A percentile compares a stretch with the other conserved stretches of the same genome.
Evolutionary conservation across 1,140 invertebrate genomes (phyloP).

Genomic region (Lineus longissimus): DNA sequence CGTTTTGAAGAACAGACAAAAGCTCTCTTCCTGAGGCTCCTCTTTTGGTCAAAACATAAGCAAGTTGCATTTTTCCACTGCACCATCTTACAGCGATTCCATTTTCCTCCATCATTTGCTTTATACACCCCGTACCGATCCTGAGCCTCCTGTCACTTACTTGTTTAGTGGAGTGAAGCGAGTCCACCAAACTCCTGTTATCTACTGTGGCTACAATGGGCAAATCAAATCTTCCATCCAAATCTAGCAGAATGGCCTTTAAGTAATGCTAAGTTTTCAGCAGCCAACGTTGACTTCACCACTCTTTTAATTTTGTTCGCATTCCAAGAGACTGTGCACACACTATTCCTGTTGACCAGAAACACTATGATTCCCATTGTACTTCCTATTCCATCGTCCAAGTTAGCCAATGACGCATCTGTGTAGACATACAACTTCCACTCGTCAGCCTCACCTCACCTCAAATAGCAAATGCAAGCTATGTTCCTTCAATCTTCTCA

Average conservation of each 20-base stretch:
- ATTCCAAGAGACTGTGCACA: constrained; percentile 18
- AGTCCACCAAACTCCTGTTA: background rate
- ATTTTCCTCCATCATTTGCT: no score
- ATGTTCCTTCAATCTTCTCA: constrained; percentile 15
- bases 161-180: constrained; percentile 1
- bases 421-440: constrained; percentile 2
- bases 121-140: no score
- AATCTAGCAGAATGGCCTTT: background rate
- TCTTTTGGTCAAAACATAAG: no score
- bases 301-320: constrained; percentile 15
- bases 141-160: no score
- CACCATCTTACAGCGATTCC: no score
- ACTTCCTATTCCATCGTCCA: constrained; percentile 17
- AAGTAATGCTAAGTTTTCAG: constrained; percentile 16
- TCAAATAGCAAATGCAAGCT: constrained; percentile 9
- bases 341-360: constrained; percentile 12
- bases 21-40: no score
- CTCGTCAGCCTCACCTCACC: no score
- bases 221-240: no score
- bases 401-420: constrained; percentile 18
- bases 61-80: no score
- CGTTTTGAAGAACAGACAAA: no score
- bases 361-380: constrained; percentile 16
- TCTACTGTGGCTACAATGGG: background rate
- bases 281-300: constrained; percentile 15